Percentiles rank a stretch among this genome's conserved stretches.
Conservation (phyloP, 2,888 invertebrate species). For the Strigamia maritima region DNA sequence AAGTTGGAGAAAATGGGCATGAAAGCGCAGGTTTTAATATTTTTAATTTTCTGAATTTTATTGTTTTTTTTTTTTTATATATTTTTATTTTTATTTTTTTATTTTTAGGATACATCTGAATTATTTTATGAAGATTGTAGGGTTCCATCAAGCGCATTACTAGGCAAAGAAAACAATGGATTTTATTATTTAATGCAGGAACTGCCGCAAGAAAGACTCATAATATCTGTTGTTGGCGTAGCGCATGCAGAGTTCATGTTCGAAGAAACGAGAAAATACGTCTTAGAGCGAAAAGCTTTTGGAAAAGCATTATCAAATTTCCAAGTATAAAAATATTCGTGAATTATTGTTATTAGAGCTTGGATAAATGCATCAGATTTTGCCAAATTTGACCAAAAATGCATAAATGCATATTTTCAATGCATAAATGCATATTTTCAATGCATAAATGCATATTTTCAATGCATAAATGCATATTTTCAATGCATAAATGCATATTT, state of each 20-base stretch:
- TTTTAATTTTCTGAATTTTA: neutral
- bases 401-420: no score
- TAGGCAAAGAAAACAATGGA: conserved; percentile 53
- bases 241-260: conserved; percentile 54
- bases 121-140: conserved; percentile 55
- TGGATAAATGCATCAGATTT: no score
- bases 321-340: conserved; percentile 47
- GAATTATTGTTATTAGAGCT: no score
- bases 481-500: no score
- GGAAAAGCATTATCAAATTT: conserved; percentile 52
- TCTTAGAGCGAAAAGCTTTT: conserved; percentile 54
- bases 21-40: conserved; percentile 49
- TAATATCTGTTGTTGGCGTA: conserved; percentile 50
- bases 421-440: no score
- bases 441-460: no score
- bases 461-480: no score
- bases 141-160: conserved; percentile 50
- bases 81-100: no score
- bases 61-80: neutral
- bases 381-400: no score
- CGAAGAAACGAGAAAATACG: conserved; percentile 54
- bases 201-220: conserved; percentile 54
- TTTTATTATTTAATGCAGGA: conserved; percentile 55
- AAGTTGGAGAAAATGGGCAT: conserved; percentile 54
- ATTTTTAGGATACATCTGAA: conserved; percentile 52